Conservation (phyloP, 2,797 vertebrate species). For the Sebastes matsubarae region DNA sequence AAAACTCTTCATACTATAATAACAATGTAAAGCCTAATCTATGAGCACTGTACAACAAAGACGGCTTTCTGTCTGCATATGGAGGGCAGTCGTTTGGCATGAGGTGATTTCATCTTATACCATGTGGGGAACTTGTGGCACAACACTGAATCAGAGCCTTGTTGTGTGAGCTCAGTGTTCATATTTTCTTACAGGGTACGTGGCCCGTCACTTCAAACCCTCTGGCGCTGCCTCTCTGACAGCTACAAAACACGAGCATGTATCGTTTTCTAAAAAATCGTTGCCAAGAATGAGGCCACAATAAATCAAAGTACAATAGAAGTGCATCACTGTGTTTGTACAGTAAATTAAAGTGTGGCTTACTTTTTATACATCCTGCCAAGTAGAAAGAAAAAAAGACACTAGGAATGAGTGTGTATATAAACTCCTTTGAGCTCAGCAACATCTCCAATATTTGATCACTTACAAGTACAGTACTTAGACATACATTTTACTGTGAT, state of each 20-base stretch:
- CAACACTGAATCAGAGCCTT: background rate
- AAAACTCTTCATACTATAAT: background rate
- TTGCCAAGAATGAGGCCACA: slow-evolving; percentile 3
- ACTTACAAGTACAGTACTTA: background rate
- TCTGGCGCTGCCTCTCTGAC: slow-evolving; percentile 3
- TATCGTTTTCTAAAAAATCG: background rate
- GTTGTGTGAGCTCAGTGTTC: background rate
- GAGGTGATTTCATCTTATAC: slow-evolving; percentile 2
- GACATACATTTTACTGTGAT: background rate
- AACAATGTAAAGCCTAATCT: background rate
- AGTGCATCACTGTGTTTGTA: background rate
- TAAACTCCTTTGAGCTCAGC: background rate
- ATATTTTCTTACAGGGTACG: background rate
- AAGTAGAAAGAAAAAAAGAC: background rate
- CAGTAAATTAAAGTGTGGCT: slow-evolving; percentile 11
- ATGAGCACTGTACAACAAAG: background rate
- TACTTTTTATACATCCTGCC: background rate
- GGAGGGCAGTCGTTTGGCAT: background rate
- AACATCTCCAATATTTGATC: background rate
- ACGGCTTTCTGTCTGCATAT: background rate
- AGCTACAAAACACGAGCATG: slow-evolving; percentile 19
- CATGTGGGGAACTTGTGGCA: background rate
- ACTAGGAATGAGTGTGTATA: background rate
- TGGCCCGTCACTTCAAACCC: slow-evolving; percentile 14
- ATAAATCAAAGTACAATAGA: background rate